A percentile compares a stretch with the other conserved stretches of the same genome.
These are phyloP conservation scores for Prunella himalayana DNA, from an alignment of 2,113 vertebrate genomes.

Conservation along the genomic window DNA sequence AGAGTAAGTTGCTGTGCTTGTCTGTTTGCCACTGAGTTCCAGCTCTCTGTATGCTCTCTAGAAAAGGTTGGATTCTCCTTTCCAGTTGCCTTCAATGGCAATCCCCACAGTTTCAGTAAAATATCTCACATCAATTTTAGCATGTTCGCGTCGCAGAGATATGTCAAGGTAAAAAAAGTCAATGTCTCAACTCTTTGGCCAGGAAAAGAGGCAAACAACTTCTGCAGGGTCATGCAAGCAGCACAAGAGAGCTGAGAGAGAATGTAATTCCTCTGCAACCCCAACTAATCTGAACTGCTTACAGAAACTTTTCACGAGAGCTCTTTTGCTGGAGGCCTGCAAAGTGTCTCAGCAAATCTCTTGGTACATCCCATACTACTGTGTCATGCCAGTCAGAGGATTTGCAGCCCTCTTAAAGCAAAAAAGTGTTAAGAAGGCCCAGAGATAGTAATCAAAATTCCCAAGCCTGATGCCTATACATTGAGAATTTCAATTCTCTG, in stretches of 20 bases:
- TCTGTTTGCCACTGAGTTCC: background rate
- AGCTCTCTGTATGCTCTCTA: background rate
- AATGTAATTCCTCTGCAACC: background rate
- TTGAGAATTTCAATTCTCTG: background rate
- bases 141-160: background rate
- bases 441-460: background rate
- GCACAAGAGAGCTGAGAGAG: background rate
- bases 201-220: background rate
- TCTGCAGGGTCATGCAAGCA: background rate
- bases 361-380: background rate
- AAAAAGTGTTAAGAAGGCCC: background rate
- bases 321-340: background rate
- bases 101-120: background rate
- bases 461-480: background rate
- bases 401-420: background rate
- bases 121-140: background rate
- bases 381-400: background rate
- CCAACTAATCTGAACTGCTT: background rate
- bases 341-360: background rate
- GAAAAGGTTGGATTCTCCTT: background rate
- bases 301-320: background rate
- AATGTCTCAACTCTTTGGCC: background rate
- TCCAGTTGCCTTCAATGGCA: background rate
- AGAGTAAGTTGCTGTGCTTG: background rate
- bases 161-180: background rate